Evolutionary conservation across 2,113 vertebrate species (phyloP), one percentile per base, ranked within the genome.

Genomic region (Sialia sialis): DNA sequence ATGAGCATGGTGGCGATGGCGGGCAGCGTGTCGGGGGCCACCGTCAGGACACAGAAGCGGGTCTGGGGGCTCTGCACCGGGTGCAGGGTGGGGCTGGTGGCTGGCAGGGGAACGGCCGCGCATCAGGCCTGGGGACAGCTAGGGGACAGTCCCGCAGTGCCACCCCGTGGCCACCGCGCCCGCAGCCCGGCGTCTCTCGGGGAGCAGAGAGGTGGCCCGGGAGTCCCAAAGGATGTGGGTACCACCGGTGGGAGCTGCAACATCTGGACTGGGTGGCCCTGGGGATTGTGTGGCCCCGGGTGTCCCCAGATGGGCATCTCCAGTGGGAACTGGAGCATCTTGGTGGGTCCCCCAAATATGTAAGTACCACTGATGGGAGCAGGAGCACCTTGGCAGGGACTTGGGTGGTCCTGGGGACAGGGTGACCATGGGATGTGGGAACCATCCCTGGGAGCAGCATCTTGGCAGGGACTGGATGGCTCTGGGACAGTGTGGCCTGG

Each of bases 1-100:
- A 99, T 98, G 89, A 99, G 99, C 7, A 98, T 98, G 68, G 98
- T 99, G 94, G 99, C 99, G 3, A 99, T 99, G 87, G 99, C 98
- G 0, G 99, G 99, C 94, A 99, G 98, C 0, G 98, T 99, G 96
- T 99, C 99, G 0, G 99, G 99, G 93, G 99, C 99, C 98, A 99
- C 95, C 1, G 99, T 99, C 97, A 99, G 98, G 91, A 99, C 98
- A 41, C 99, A 99, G 97, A 99, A 99, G 66, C 98, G 98, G 96
- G 99, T 99, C 94, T 98, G 98, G 2, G 99, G 99, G 83, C 99
- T 99, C 96, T 99, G 97, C 92, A 99, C 98, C 1, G 99, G 99
- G 93, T 99, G 99, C 64, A 99, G 97, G 0, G 98, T 99, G 41
- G 98, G 97, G 54, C 97, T 98, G 84, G 97, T 66, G 6, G 97